A percentile compares a stretch with the other conserved stretches of the same genome.
Conservation (phyloP, 2,888 invertebrate species). For the Eueremaeus valkanovi region DNA sequence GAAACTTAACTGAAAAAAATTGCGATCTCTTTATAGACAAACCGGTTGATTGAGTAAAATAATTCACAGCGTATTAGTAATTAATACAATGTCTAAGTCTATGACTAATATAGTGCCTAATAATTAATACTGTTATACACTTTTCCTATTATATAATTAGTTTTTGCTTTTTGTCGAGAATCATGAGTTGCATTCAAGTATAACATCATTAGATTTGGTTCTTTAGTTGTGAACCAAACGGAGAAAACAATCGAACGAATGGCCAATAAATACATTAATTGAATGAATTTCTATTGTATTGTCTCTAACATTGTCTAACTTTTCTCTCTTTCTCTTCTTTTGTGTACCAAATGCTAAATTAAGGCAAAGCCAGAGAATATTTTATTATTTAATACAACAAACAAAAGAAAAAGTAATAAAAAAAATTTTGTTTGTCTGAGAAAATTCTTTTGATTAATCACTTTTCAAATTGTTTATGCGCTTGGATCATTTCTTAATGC, state of each 20-base stretch:
- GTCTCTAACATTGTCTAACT: not conserved
- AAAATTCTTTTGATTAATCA: too few relatives aligned
- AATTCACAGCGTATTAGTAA: not conserved
- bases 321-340: too few relatives aligned
- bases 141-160: not conserved
- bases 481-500: too few relatives aligned
- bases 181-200: slow-evolving; percentile 1
- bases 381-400: too few relatives aligned
- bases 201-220: slow-evolving; percentile 24
- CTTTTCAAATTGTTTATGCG: too few relatives aligned
- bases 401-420: too few relatives aligned
- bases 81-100: not conserved
- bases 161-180: not conserved
- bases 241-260: not conserved
- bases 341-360: too few relatives aligned
- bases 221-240: not conserved
- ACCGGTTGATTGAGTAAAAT: too few relatives aligned
- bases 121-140: not conserved
- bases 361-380: too few relatives aligned
- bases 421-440: too few relatives aligned
- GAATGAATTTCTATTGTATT: not conserved
- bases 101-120: not conserved
- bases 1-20: too few relatives aligned
- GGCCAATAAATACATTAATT: not conserved
- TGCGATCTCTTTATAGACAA: too few relatives aligned